A percentile compares a stretch with the other conserved stretches of the same genome.
These are phyloP conservation scores for Perithous albicinctus DNA, from an alignment of 2,888 invertebrate species.

Conservation along the genomic window DNA sequence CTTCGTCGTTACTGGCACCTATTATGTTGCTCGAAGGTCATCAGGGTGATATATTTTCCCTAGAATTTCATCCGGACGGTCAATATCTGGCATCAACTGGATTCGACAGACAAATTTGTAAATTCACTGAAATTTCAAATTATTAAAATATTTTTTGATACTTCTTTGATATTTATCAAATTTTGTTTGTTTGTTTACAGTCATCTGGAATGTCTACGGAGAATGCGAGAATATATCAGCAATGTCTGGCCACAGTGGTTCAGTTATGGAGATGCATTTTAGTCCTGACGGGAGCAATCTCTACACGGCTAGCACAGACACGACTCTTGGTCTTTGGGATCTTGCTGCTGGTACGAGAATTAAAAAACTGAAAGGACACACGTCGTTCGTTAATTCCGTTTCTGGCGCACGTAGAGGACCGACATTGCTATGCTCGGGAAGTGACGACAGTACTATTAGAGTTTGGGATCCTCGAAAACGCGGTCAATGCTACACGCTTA, in stretches of 20 bases:
- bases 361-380: conserved; percentile 95
- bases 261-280: conserved; percentile 96
- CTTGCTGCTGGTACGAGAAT: conserved; percentile 94
- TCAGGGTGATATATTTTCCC: conserved; percentile 97
- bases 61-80: conserved; percentile 98
- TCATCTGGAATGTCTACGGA: conserved; percentile 98
- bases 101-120: conserved; percentile 97
- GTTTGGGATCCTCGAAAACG: conserved; percentile 97
- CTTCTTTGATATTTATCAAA: background rate
- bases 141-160: background rate
- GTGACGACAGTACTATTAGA: conserved; percentile 97
- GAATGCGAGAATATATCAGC: conserved; percentile 99
- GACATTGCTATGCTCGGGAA: conserved; percentile 95
- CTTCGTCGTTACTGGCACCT: conserved; percentile 95
- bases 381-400: conserved; percentile 91
- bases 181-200: no score
- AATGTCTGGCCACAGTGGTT: conserved; percentile 97
- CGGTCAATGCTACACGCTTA: conserved; percentile 90
- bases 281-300: conserved; percentile 93
- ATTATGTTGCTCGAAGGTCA: conserved; percentile 99
- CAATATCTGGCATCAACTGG: conserved; percentile 97
- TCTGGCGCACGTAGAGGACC: conserved; percentile 94
- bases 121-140: no score
- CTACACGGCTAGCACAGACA: conserved; percentile 97
- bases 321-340: conserved; percentile 98